Evolutionary conservation across 2,113 vertebrate genomes (phyloP), one percentile per base, ranked within the genome.

Genomic region (Talpa occidentalis): DNA sequence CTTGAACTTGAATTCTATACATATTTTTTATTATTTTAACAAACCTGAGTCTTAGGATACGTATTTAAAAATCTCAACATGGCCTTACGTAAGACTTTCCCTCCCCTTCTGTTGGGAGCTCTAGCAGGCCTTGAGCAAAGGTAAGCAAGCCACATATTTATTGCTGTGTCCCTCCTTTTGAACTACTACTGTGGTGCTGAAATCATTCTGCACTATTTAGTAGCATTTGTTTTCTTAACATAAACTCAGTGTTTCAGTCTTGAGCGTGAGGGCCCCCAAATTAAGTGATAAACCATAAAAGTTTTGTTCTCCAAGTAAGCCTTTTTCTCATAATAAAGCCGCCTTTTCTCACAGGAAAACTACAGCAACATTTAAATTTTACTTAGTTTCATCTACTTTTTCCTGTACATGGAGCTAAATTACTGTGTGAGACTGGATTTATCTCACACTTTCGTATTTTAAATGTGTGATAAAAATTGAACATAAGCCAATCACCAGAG

Each of bases 221-320:
- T 28, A 87, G 83, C 49, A 86, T 30, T 54, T 74, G 60, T 91
- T 72, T 62, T 70, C 15, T n/a, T n/a, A 81, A 54, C 40, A 54
- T 16, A 88, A 60, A 54, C 69, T 95, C 16, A 76, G 32, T 70
- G 6, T 78, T 49, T 85, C 40, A 86, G 44, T 42, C 22, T 24
- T 40, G 26, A 85, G 85, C 14, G 54, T 62, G 54, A 28, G 16
- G 66, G 47, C 49, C 28, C 64, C 64, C 56, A 77, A 92, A 42
- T 93, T 88, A 91, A 95, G 85, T 73, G 17, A 69, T 10, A 79
- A 83, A 47, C 52, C 80, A 80, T 35, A 47, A 76, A 95, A 12
- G 80, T 59, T 73, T 96, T 88, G 88, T 89, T 49, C 35, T 90
- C n/a, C 21, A 81, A 32, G 26, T 81, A 67, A 47, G 19, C 21